Percentiles rank a stretch among this genome's conserved stretches.
These are phyloP conservation scores for Aphelenchoides bicaudatus DNA, from an alignment of 2,888 invertebrate species.

Conservation along the genomic window DNA sequence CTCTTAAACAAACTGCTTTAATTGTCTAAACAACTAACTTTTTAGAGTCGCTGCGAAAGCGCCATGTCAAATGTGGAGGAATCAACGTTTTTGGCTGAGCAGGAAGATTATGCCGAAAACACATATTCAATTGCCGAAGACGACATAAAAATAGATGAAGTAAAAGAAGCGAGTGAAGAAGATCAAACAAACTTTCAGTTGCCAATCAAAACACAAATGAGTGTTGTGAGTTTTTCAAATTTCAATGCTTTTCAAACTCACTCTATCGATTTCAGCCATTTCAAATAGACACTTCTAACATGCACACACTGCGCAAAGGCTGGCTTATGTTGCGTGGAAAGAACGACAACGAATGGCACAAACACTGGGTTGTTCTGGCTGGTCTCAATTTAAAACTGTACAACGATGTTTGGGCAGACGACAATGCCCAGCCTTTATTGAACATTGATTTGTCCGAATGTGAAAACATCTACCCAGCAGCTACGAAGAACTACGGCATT, in stretches of 20 bases:
- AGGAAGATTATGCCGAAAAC: background rate
- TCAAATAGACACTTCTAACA: conserved; percentile 50
- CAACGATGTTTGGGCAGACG: conserved; percentile 60
- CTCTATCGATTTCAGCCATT: conserved; percentile 30
- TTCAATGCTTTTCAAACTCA: background rate
- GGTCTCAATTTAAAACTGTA: conserved; percentile 55
- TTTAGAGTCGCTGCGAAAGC: no score
- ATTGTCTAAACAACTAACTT: no score
- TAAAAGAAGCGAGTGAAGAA: background rate
- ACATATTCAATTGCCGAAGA: background rate
- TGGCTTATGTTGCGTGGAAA: conserved; percentile 59
- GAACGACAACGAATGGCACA: conserved; percentile 56
- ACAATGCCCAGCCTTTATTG: conserved; percentile 48
- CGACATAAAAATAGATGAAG: background rate
- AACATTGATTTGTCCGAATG: conserved; percentile 56
- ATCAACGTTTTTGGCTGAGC: background rate
- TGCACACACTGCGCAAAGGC: conserved; percentile 58
- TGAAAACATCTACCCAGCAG: conserved; percentile 57
- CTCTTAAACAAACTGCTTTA: no score
- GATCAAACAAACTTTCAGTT: no score
- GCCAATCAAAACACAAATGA: no score
- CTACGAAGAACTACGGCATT: conserved; percentile 56
- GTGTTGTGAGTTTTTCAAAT: no score
- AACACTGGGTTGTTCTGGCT: conserved; percentile 59
- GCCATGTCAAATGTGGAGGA: background rate